Conservation (phyloP, 1,140 invertebrate species). For the Saxidomus purpurata region DNA sequence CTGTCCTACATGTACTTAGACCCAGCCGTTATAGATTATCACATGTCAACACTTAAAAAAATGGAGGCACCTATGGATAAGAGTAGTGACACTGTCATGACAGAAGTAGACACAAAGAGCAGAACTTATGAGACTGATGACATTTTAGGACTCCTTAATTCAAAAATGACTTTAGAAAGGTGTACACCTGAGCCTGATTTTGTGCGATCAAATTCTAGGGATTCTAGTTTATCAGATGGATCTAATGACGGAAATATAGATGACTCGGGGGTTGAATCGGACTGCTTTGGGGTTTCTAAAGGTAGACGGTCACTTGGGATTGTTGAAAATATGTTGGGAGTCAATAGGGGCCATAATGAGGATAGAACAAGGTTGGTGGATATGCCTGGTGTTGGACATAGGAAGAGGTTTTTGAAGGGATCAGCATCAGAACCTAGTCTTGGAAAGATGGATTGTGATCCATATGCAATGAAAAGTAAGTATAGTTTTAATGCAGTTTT, state of each 20-base stretch:
- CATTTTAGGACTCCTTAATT: neutral
- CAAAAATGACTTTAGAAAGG: neutral
- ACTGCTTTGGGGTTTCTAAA: neutral
- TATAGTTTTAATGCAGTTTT: neutral
- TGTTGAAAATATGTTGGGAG: conserved; percentile 14
- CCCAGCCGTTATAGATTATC: conserved; percentile 15
- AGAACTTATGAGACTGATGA: neutral
- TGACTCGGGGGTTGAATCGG: conserved; percentile 51
- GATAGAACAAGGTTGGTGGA: neutral
- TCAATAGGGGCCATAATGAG: neutral
- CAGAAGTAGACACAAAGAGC: neutral
- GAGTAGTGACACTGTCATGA: neutral
- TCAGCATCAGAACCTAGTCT: neutral
- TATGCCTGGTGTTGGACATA: neutral
- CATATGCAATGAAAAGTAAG: neutral
- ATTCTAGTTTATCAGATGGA: conserved; percentile 16
- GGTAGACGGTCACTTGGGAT: neutral
- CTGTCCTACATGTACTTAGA: neutral
- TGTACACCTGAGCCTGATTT: neutral
- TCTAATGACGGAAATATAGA: conserved; percentile 39
- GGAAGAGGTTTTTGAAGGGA: neutral
- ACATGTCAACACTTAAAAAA: neutral
- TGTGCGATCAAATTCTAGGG: conserved; percentile 31
- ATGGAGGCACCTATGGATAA: neutral
- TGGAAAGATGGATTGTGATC: neutral